phyloP scores from a whole-genome alignment of 2,113 vertebrate species.

The Takifugu flavidus region DNA sequence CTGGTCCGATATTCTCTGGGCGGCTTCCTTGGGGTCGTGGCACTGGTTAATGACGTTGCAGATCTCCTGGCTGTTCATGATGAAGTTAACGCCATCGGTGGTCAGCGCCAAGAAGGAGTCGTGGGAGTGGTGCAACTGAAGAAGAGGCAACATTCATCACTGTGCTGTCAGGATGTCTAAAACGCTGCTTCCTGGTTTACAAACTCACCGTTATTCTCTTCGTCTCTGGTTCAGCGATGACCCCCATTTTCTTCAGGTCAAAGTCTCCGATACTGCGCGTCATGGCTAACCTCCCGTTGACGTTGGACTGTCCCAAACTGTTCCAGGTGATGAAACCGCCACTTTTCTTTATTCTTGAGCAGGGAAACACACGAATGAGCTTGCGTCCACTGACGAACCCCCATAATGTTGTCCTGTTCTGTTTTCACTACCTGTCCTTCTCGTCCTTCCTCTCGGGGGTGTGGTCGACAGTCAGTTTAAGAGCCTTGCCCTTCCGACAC shows the following conservation, averaged over 20 bases:
- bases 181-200: not conserved
- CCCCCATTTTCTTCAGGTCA: constrained; percentile 89
- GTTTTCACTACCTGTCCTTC: constrained; percentile 84
- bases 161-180: not conserved
- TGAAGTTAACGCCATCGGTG: constrained; percentile 96
- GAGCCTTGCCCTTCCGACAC: constrained; percentile 90
- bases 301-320: constrained; percentile 92
- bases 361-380: not conserved
- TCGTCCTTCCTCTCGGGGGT: constrained; percentile 97
- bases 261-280: constrained; percentile 95
- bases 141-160: not conserved
- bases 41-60: constrained; percentile 92
- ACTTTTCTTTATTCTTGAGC: constrained; percentile 84
- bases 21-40: constrained; percentile 89
- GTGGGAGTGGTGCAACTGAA: constrained; percentile 84
- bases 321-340: constrained; percentile 95
- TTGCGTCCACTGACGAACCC: no score
- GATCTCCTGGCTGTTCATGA: constrained; percentile 98
- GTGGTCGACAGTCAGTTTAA: constrained; percentile 94
- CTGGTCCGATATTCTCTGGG: constrained; percentile 92
- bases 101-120: constrained; percentile 95
- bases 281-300: constrained; percentile 96
- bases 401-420: no score
- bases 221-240: constrained; percentile 94
- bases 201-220: constrained; percentile 81